A percentile compares a stretch with the other conserved stretches of the same genome.
Evolutionary conservation across 2,797 vertebrate genomes (phyloP).

Genomic region (Lindbergichthys nudifrons): DNA sequence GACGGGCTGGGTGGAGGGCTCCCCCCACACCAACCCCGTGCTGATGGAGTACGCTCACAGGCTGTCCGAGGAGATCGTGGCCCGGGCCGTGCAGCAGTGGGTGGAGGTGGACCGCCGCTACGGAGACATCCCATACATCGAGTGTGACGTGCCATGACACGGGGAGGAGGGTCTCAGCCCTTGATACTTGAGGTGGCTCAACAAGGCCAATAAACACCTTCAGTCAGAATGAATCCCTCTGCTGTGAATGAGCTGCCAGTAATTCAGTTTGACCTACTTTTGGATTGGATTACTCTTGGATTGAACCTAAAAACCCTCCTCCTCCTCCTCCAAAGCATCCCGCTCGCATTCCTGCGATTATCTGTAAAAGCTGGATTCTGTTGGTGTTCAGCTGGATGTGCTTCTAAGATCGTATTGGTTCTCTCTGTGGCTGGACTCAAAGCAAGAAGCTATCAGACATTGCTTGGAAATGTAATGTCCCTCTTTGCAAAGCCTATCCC

Average conservation of each 20-base stretch:
- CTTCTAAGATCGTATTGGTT: slow-evolving; percentile 46
- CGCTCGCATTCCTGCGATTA: slow-evolving; percentile 31
- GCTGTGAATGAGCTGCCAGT: slow-evolving; percentile 40
- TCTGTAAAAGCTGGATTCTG: slow-evolving; percentile 24
- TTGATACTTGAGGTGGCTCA: slow-evolving; percentile 11
- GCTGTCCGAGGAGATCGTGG: slow-evolving; percentile 92
- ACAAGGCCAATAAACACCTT: slow-evolving; percentile 2
- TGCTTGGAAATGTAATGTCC: slow-evolving; percentile 38
- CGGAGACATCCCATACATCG: slow-evolving; percentile 95
- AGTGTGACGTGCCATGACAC: slow-evolving; percentile 90
- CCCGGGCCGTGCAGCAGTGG: slow-evolving; percentile 93
- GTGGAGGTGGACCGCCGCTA: slow-evolving; percentile 91
- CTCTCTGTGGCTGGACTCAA: slow-evolving; percentile 21
- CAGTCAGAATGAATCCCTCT: slow-evolving; percentile 27
- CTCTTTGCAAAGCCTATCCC: slow-evolving; percentile 52
- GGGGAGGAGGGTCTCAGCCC: background rate
- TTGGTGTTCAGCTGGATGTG: slow-evolving; percentile 28
- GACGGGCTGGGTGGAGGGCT: slow-evolving; percentile 53
- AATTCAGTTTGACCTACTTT: slow-evolving; percentile 52
- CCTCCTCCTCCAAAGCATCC: slow-evolving; percentile 30
- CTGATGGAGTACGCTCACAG: slow-evolving; percentile 91
- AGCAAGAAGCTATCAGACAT: slow-evolving; percentile 39
- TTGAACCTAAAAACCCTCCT: slow-evolving; percentile 37
- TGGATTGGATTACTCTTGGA: slow-evolving; percentile 58
- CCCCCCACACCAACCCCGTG: slow-evolving; percentile 67